Evolutionary conservation across 2,888 invertebrate species (phyloP).

Genomic region (Caradrina kadenii): DNA sequence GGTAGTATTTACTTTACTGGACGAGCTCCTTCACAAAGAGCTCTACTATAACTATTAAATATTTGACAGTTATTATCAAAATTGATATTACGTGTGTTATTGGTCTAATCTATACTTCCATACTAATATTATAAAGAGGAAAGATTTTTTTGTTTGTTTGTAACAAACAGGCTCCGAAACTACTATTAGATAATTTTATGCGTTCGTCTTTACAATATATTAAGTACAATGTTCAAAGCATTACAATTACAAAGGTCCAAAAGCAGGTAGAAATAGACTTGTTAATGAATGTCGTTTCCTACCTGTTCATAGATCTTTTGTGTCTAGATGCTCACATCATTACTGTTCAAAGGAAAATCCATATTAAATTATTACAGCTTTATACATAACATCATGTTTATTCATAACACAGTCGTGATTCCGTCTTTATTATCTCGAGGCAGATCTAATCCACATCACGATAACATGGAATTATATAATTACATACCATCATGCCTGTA

Average conservation of each 20-base stretch:
- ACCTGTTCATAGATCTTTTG: not conserved
- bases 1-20: no score
- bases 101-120: no score
- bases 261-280: not conserved
- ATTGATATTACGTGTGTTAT: no score
- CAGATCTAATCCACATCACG: slow-evolving; percentile 57
- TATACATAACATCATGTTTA: slow-evolving; percentile 40
- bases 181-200: slow-evolving; percentile 29
- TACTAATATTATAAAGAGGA: no score
- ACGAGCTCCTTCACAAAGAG: no score
- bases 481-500: no score
- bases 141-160: no score
- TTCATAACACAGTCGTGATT: slow-evolving; percentile 65
- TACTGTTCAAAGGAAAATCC: slow-evolving; percentile 44
- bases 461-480: slow-evolving; percentile 52
- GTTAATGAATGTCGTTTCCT: slow-evolving; percentile 22
- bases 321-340: slow-evolving; percentile 26
- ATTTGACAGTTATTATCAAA: no score
- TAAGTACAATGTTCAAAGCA: slow-evolving; percentile 19
- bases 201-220: slow-evolving; percentile 16
- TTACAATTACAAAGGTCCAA: slow-evolving; percentile 36
- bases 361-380: slow-evolving; percentile 27
- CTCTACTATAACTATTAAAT: no score
- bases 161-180: no score
- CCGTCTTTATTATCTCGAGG: slow-evolving; percentile 43